A percentile compares a stretch with the other conserved stretches of the same genome.
Evolutionary conservation across 2,888 invertebrate species (phyloP).

Genomic region (Molanna angustata): DNA sequence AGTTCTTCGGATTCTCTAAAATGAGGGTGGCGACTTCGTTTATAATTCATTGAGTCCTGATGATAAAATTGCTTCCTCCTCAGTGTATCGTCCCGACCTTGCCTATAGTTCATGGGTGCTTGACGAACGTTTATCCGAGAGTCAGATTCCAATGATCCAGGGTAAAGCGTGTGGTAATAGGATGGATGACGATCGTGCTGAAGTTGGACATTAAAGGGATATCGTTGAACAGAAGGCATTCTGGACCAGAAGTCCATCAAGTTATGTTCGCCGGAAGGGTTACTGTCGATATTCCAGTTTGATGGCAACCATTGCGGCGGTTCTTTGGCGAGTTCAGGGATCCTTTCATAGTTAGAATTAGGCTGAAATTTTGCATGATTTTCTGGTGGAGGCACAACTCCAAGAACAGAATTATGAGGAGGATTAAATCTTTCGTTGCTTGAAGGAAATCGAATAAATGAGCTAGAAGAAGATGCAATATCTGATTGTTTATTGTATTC

Average conservation of each 20-base stretch:
- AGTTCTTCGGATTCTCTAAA: conserved; percentile 21
- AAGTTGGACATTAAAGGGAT: conserved; percentile 22
- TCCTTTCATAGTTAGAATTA: conserved; percentile 8
- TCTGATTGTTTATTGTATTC: background rate
- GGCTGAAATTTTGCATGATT: background rate
- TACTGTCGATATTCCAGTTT: conserved; percentile 17
- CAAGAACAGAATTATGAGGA: background rate
- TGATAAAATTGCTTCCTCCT: conserved; percentile 20
- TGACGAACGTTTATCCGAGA: conserved; percentile 23
- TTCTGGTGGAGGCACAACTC: background rate
- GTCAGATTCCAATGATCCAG: conserved; percentile 17
- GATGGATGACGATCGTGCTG: conserved; percentile 18
- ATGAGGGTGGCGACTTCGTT: conserved; percentile 25
- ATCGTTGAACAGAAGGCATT: conserved; percentile 19
- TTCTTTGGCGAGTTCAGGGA: background rate
- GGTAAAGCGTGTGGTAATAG: conserved; percentile 20
- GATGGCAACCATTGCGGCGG: conserved; percentile 18
- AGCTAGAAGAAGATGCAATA: conserved; percentile 1
- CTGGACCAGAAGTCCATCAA: conserved; percentile 24
- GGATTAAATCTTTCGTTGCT: background rate
- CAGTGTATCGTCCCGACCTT: conserved; percentile 20
- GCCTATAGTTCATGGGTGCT: conserved; percentile 24
- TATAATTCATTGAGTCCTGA: conserved; percentile 26
- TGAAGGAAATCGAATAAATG: conserved; percentile 4
- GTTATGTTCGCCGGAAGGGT: conserved; percentile 18